Percentiles rank a stretch among this genome's conserved stretches.
These are phyloP conservation scores for Clarias macrocephalus DNA, from an alignment of 2,113 vertebrate genomes.

Conservation along the genomic window DNA sequence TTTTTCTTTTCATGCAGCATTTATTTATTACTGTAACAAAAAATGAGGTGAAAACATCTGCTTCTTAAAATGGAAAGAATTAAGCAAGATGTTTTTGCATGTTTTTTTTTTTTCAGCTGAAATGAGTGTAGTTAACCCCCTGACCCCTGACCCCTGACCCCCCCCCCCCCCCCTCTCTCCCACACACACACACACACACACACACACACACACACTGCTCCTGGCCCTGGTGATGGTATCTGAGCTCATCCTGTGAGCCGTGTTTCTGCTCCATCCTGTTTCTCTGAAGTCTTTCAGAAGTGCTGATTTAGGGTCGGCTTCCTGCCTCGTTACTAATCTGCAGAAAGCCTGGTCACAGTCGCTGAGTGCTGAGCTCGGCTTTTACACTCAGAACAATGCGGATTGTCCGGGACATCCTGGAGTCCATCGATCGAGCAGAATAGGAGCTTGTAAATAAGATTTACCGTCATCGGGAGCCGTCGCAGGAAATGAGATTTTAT, in stretches of 20 bases:
- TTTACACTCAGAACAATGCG: slow-evolving; percentile 24
- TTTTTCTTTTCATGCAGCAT: background rate
- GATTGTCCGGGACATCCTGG: slow-evolving; percentile 44
- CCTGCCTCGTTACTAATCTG: background rate
- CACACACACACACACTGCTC: background rate
- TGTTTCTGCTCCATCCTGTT: slow-evolving; percentile 29
- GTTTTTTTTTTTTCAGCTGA: background rate
- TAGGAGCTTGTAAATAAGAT: slow-evolving; percentile 12
- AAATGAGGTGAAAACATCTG: background rate
- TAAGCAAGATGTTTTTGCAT: background rate
- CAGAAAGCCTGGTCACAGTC: background rate
- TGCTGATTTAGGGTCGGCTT: slow-evolving; percentile 8
- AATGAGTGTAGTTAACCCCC: background rate
- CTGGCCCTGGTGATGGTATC: slow-evolving; percentile 21
- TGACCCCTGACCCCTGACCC: too few relatives aligned
- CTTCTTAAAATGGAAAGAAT: background rate
- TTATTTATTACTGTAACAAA: too few relatives aligned
- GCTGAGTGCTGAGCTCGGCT: slow-evolving; percentile 8
- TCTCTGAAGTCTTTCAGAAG: slow-evolving; percentile 28
- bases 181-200: slow-evolving; percentile 14
- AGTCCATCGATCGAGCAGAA: slow-evolving; percentile 52
- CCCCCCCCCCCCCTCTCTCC: too few relatives aligned
- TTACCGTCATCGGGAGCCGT: background rate
- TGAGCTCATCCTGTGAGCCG: slow-evolving; percentile 30
- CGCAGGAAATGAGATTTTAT: background rate